A percentile compares a stretch with the other conserved stretches of the same genome.
Evolutionary conservation across 2,888 invertebrate species (phyloP).

Genomic region (Callyntrura sp.): DNA sequence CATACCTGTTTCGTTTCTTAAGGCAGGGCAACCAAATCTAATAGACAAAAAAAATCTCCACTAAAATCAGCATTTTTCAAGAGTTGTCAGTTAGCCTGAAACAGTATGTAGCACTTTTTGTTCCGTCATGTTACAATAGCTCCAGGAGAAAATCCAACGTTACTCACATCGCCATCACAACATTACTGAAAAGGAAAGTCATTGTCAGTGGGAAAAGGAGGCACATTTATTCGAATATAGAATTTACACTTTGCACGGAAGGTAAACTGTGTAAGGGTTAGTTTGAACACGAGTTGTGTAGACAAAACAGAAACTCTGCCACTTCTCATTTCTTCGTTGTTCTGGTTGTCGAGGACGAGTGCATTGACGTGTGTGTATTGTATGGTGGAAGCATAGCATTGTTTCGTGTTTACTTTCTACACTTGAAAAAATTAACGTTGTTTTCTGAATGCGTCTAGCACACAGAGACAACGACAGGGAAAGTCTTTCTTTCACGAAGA

Average conservation of each 20-base stretch:
- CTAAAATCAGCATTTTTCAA: slow-evolving; percentile 33
- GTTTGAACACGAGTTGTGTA: not conserved
- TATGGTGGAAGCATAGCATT: not conserved
- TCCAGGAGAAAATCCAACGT: slow-evolving; percentile 39
- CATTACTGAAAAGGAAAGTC: slow-evolving; percentile 43
- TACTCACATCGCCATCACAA: slow-evolving; percentile 34
- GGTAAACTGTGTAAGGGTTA: slow-evolving; percentile 13
- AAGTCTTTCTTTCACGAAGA: not conserved
- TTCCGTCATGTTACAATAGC: slow-evolving; percentile 22
- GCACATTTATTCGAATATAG: no score
- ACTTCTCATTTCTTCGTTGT: slow-evolving; percentile 23
- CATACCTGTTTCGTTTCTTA: no score
- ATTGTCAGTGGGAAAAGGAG: slow-evolving; percentile 47
- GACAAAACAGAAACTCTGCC: slow-evolving; percentile 27
- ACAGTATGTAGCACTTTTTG: slow-evolving; percentile 11
- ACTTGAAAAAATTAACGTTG: slow-evolving; percentile 20
- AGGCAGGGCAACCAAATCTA: no score
- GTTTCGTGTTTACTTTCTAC: slow-evolving; percentile 33
- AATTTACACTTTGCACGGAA: slow-evolving; percentile 3
- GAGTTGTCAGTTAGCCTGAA: slow-evolving; percentile 20
- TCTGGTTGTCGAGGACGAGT: slow-evolving; percentile 23
- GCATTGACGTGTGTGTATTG: slow-evolving; percentile 35
- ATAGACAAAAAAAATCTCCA: no score
- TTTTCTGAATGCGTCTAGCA: not conserved
- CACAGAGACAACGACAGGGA: not conserved